phyloP scores from a whole-genome alignment of 2,797 vertebrate genomes.

The Lindbergichthys nudifrons region DNA sequence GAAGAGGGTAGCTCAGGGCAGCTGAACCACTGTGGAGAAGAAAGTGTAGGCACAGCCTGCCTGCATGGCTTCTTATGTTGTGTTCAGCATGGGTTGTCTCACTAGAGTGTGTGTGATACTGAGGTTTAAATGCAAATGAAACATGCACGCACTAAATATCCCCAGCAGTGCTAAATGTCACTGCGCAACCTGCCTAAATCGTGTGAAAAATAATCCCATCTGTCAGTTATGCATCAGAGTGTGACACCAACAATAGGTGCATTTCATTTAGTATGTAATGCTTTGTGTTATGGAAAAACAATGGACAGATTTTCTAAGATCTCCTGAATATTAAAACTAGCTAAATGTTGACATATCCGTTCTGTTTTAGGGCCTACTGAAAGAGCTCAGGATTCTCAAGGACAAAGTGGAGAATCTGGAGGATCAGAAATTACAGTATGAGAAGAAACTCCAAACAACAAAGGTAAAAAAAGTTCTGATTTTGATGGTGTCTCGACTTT shows the following conservation, averaged over 20 bases:
- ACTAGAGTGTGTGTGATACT: constrained; percentile 27
- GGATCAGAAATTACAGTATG: constrained; percentile 92
- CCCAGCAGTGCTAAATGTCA: neutral
- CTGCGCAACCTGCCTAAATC: neutral
- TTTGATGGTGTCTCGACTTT: constrained; percentile 42
- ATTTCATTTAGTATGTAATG: constrained; percentile 1
- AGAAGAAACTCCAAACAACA: constrained; percentile 93
- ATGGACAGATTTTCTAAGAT: neutral
- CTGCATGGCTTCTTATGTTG: constrained; percentile 58
- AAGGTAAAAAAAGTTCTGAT: constrained; percentile 86
- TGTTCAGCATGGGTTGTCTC: constrained; percentile 60
- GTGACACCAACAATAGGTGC: constrained; percentile 24
- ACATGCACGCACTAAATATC: constrained; percentile 10
- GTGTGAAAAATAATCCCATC: neutral
- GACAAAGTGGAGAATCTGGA: constrained; percentile 94
- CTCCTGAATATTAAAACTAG: neutral
- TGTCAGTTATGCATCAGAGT: neutral
- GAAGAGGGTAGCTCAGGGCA: constrained; percentile 79
- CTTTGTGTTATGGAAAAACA: constrained; percentile 11
- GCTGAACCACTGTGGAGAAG: constrained; percentile 82
- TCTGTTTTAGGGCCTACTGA: constrained; percentile 86
- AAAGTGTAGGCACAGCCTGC: constrained; percentile 88
- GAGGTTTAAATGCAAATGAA: constrained; percentile 20
- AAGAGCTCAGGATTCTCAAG: constrained; percentile 91
- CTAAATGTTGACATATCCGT: neutral